phyloP scores from a whole-genome alignment of 2,797 vertebrate species.

The Distichodus sexfasciatus region DNA sequence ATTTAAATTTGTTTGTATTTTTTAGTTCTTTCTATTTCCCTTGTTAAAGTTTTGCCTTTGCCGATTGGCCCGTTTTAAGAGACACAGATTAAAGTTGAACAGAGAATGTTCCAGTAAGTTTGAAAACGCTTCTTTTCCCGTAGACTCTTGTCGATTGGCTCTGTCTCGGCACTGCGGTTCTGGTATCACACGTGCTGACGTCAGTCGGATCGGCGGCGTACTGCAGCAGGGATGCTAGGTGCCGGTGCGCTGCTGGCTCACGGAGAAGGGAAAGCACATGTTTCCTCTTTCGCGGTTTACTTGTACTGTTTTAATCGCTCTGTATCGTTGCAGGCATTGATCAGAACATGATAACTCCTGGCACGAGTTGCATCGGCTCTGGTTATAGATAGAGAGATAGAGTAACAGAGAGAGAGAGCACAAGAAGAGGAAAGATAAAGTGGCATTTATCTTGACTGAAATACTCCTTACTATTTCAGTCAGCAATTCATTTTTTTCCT shows the following conservation, averaged over 20 bases:
- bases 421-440: constrained; percentile 3
- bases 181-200: constrained; percentile 55
- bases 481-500: too few species aligned
- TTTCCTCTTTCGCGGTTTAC: constrained; percentile 41
- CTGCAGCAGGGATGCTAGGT: not conserved
- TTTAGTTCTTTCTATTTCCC: too few species aligned
- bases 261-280: not conserved
- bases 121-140: constrained; percentile 30
- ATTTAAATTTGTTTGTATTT: too few species aligned
- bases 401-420: constrained; percentile 19
- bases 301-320: constrained; percentile 39
- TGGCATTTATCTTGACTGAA: constrained; percentile 6
- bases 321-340: constrained; percentile 43
- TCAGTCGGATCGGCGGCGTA: not conserved
- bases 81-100: too few species aligned
- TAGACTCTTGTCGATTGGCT: constrained; percentile 49
- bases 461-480: constrained; percentile 1
- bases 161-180: constrained; percentile 34
- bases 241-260: constrained; percentile 53
- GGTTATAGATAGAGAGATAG: constrained; percentile 58
- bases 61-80: not conserved
- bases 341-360: constrained; percentile 50
- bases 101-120: too few species aligned
- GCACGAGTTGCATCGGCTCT: constrained; percentile 44
- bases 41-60: too few species aligned